Evolutionary conservation across 1,140 invertebrate genomes (phyloP), one percentile per base, ranked within the genome.

Genomic region (Pentalonia nigronervosa): DNA sequence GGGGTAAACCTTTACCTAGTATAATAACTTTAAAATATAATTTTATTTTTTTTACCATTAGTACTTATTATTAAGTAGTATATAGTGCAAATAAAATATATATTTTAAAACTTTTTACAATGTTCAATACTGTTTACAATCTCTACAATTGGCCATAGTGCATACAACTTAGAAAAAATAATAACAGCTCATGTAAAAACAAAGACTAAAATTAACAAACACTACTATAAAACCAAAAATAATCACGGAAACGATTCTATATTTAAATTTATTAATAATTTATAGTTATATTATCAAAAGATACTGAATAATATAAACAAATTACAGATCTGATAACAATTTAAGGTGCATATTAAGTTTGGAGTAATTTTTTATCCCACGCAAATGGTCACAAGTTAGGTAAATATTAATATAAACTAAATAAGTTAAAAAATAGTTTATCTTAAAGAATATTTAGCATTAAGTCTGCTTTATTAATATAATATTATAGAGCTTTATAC

Each of bases 401-500:
- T 67, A 67, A 67, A 67, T 67, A 67, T 67, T 67, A 67, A n/a
- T 67, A 67, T n/a, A n/a, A 67, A 67, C 30, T 67, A 67, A 67
- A n/a, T n/a, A 7, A 67, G 60, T n/a, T n/a, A 67, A 67, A 53
- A n/a, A 67, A 11, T n/a, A n/a, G 30, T n/a, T 14, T 17, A 67
- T 30, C 11, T n/a, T 67, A 17, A n/a, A 67, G 25, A 67, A n/a
- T 67, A 67, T 67, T 67, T 67, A 67, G 30, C 30, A 67, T 67
- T n/a, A 67, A n/a, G 11, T 67, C 60, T 67, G 60, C 60, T 67
- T n/a, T n/a, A 17, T 67, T n/a, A n/a, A 67, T 67, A 53, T 53
- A 88, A 34, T 67, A 53, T 53, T 53, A 34, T 88, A 41, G 30
- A n/a, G 1, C 0, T 67, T 53, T 53, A 53, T 53, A 20, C 9